Percentiles rank a stretch among this genome's conserved stretches.
phyloP scores from a whole-genome alignment of 2,888 invertebrate species.

The Piscicola geometra region DNA sequence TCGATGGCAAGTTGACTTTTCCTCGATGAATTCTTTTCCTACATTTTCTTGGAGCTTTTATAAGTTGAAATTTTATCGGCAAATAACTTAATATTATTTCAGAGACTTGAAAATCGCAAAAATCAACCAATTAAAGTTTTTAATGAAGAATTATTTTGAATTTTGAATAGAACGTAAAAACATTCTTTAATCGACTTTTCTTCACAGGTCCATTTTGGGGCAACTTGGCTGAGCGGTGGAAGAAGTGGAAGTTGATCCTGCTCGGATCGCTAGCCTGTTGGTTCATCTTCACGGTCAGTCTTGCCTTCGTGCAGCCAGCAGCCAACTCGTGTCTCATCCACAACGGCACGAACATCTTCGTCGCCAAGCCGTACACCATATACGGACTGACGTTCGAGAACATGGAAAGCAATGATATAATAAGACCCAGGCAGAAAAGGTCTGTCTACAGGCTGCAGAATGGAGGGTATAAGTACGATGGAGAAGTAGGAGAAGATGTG shows the following conservation, averaged over 20 bases:
- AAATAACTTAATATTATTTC: too few relatives aligned
- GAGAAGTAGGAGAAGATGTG: background rate
- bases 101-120: too few relatives aligned
- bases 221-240: constrained; percentile 67
- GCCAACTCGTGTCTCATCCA: constrained; percentile 80
- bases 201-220: constrained; percentile 84
- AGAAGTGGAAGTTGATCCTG: constrained; percentile 65
- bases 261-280: constrained; percentile 86
- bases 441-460: too few relatives aligned
- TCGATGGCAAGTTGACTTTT: too few relatives aligned
- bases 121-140: too few relatives aligned
- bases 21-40: too few relatives aligned
- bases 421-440: constrained; percentile 8
- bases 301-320: constrained; percentile 90
- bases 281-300: constrained; percentile 91
- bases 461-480: too few relatives aligned
- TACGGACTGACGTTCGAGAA: constrained; percentile 26
- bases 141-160: too few relatives aligned
- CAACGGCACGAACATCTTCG: constrained; percentile 60
- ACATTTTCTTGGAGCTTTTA: too few relatives aligned
- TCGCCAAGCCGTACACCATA: constrained; percentile 42
- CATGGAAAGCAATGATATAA: background rate
- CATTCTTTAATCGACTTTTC: too few relatives aligned
- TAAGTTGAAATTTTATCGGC: too few relatives aligned
- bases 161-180: too few relatives aligned